Evolutionary conservation across 1,140 invertebrate species (phyloP), one percentile per base, ranked within the genome.

Genomic region (Aphaenogaster floridana): DNA sequence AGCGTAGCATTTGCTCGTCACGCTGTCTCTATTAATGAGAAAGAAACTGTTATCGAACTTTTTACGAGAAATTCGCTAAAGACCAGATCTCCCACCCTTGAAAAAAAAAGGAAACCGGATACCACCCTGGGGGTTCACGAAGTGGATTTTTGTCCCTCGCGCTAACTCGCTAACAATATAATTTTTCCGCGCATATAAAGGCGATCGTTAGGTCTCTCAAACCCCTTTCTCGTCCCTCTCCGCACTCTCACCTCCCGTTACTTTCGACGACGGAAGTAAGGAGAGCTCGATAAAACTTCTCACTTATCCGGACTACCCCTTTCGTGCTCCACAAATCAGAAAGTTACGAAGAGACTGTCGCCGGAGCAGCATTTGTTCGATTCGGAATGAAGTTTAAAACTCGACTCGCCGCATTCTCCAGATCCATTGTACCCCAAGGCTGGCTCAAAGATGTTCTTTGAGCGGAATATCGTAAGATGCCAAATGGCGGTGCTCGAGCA

Each of bases 361-460:
- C 68, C 50, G 63, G 54, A 66, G 64, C 8, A 17, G 7, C 89
- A 78, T 90, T 91, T 90, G 89, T 91, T 90, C 89, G 76, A 13
- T 83, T 74, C 63, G 52, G 87, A 93, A 93, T 91, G 86, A 93
- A 93, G 89, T 93, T 93, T 92, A 86, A 92, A 93, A 92, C 91
- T 91, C 90, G 83, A 61, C 83, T 72, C 66, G 79, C 79, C 68
- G 80, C 54, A 74, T 83, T 83, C 78, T 81, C 69, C 11, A 17
- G 54, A 28, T 6, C 52, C 52, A 83, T 83, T 83, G 66, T 83
- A 21, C 21, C 64, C 48, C 64, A 8, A 45, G 17, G 80, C 39
- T 42, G 68, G 28, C 80, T 72, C 52, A 52, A 74, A 59, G 68
- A 72, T 72, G 68, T 83, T 61, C 80, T 74, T 74, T 74, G 52